These are phyloP conservation scores for Branchinecta lindahli DNA, from an alignment of 1,140 invertebrate genomes.

Conservation along the genomic window DNA sequence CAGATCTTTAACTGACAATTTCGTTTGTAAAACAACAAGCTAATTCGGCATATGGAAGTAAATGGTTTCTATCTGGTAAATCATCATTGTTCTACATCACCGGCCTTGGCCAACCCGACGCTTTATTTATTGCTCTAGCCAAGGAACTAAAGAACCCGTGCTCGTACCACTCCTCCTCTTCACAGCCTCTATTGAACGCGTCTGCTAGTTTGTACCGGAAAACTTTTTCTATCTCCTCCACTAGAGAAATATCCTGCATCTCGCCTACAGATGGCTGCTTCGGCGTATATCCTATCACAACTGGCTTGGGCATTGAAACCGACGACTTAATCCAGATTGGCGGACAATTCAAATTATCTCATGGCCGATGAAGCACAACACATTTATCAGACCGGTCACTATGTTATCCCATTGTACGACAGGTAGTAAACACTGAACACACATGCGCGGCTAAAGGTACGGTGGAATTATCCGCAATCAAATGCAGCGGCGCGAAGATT, in stretches of 20 bases:
- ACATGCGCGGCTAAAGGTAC: too few relatives aligned
- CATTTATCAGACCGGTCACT: neutral
- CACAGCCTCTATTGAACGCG: slow-evolving; percentile 20
- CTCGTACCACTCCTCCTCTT: slow-evolving; percentile 17
- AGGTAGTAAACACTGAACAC: too few relatives aligned
- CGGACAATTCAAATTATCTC: neutral
- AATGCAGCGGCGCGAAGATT: too few relatives aligned
- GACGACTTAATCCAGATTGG: slow-evolving; percentile 9
- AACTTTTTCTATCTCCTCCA: slow-evolving; percentile 18
- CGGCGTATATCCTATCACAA: slow-evolving; percentile 1
- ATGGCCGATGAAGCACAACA: neutral
- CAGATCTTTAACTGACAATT: too few relatives aligned
- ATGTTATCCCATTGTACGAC: neutral
- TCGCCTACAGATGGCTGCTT: neutral
- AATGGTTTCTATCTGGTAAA: too few relatives aligned
- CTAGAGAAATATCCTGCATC: slow-evolving; percentile 10
- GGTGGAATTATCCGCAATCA: too few relatives aligned
- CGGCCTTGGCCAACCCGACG: too few relatives aligned
- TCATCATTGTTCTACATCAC: too few relatives aligned
- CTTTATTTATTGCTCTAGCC: too few relatives aligned
- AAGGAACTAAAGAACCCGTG: too few relatives aligned
- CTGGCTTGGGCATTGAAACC: neutral
- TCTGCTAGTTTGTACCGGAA: slow-evolving; percentile 21
- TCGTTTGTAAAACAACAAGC: too few relatives aligned
- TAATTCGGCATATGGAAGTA: too few relatives aligned